A percentile compares a stretch with the other conserved stretches of the same genome.
phyloP scores from a whole-genome alignment of 2,797 vertebrate genomes.

The Amblyopsis hoosieri region DNA sequence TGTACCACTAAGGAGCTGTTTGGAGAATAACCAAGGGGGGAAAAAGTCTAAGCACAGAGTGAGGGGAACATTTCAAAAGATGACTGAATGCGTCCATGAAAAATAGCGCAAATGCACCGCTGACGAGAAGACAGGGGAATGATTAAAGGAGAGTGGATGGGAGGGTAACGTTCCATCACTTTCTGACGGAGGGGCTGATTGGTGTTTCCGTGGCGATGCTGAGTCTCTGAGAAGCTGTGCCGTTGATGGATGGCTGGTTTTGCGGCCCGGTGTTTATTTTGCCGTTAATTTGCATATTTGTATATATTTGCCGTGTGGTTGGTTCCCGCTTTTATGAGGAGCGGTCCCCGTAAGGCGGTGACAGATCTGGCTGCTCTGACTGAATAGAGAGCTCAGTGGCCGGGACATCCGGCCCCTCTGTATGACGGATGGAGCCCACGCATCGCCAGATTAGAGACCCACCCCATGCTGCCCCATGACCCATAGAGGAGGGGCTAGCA shows the following conservation, averaged over 20 bases:
- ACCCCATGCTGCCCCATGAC: constrained; percentile 65
- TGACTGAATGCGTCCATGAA: constrained; percentile 33
- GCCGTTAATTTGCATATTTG: constrained; percentile 73
- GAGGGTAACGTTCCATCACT: constrained; percentile 59
- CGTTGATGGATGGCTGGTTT: constrained; percentile 76
- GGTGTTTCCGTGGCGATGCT: constrained; percentile 62
- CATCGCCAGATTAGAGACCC: constrained; percentile 60
- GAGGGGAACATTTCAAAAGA: constrained; percentile 35
- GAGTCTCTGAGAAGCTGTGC: constrained; percentile 59
- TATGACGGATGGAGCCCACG: constrained; percentile 67
- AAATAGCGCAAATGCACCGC: constrained; percentile 44
- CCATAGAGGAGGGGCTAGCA: constrained; percentile 47
- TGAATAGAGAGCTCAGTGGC: constrained; percentile 71
- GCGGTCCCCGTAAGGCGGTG: constrained; percentile 56
- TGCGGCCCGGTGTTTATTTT: constrained; percentile 70
- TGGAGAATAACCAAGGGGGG: constrained; percentile 30
- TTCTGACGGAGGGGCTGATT: constrained; percentile 62
- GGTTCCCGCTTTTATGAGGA: constrained; percentile 43
- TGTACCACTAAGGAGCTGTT: constrained; percentile 30
- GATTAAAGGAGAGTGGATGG: constrained; percentile 37
- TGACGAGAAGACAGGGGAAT: constrained; percentile 43
- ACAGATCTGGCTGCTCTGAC: constrained; percentile 67
- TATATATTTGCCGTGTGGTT: constrained; percentile 60
- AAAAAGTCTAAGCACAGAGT: constrained; percentile 26
- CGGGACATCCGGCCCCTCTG: constrained; percentile 60